phyloP scores from a whole-genome alignment of 2,888 invertebrate species.

The Odontomyia ornata region DNA sequence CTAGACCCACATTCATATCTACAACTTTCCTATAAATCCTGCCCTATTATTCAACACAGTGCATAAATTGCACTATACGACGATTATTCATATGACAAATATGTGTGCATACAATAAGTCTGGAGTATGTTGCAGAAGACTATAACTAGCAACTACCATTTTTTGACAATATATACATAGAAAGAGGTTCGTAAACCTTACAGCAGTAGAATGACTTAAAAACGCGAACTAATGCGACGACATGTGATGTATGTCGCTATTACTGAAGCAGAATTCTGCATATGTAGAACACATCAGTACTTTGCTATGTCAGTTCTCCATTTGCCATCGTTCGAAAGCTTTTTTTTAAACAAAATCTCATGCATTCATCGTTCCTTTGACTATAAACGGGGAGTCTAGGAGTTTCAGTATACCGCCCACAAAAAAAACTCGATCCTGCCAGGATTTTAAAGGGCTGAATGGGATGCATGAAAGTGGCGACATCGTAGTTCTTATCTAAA shows the following conservation, averaged over 20 bases:
- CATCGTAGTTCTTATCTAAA: conserved; percentile 44
- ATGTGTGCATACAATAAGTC: not conserved
- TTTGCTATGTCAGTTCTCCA: not conserved
- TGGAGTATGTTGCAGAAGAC: not conserved
- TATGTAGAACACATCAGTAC: conserved; percentile 15
- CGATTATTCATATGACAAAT: conserved; percentile 3
- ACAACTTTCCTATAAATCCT: conserved; percentile 1
- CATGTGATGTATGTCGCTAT: conserved; percentile 41
- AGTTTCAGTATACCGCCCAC: not conserved
- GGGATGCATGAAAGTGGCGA: conserved; percentile 17
- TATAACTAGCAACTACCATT: not conserved
- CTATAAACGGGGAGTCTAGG: not conserved
- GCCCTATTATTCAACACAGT: not conserved
- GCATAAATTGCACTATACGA: conserved; percentile 19
- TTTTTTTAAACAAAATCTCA: conserved; percentile 15
- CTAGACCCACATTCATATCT: no score
- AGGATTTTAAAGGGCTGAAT: not conserved
- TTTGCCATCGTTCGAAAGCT: not conserved
- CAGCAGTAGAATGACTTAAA: not conserved
- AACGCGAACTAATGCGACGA: conserved; percentile 28
- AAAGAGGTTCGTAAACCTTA: conserved; percentile 7
- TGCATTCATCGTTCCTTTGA: conserved; percentile 19
- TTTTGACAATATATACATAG: no score
- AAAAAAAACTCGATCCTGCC: no score
- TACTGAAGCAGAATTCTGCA: conserved; percentile 39